A percentile compares a stretch with the other conserved stretches of the same genome.
These are phyloP conservation scores for Acromyrmex charruanus DNA, from an alignment of 1,140 invertebrate species.

Conservation along the genomic window DNA sequence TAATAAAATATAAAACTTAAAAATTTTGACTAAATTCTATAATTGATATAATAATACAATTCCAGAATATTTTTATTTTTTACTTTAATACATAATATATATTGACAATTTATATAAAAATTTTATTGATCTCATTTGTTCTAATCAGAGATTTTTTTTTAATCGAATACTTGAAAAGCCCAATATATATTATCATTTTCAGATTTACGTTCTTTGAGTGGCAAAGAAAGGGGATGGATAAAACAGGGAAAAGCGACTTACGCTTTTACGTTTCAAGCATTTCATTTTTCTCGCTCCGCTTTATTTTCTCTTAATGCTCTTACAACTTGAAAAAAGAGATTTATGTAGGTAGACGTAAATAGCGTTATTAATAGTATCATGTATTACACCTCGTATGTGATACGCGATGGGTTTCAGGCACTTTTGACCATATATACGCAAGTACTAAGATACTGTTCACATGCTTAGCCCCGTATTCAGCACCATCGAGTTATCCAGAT, in stretches of 20 bases:
- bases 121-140: background rate
- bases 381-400: slow-evolving; percentile 71
- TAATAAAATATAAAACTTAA: background rate
- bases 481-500: slow-evolving; percentile 50
- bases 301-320: slow-evolving; percentile 62
- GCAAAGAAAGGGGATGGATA: background rate
- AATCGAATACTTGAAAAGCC: background rate
- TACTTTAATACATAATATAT: background rate
- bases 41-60: slow-evolving; percentile 6
- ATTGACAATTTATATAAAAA: slow-evolving; percentile 13
- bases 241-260: slow-evolving; percentile 30
- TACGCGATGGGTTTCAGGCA: slow-evolving; percentile 74
- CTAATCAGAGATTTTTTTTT: background rate
- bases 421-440: slow-evolving; percentile 68
- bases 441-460: slow-evolving; percentile 43
- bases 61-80: background rate
- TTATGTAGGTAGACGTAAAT: slow-evolving; percentile 72
- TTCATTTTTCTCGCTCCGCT: slow-evolving; percentile 26
- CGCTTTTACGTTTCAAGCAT: slow-evolving; percentile 49
- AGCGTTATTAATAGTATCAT: slow-evolving; percentile 68
- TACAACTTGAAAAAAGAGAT: slow-evolving; percentile 73
- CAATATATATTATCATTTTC: slow-evolving; percentile 34
- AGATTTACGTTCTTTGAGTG: slow-evolving; percentile 35
- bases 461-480: slow-evolving; percentile 68
- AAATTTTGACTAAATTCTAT: background rate